These are phyloP conservation scores for Macrotis lagotis DNA, from an alignment of 2,113 vertebrate genomes.

Conservation along the genomic window DNA sequence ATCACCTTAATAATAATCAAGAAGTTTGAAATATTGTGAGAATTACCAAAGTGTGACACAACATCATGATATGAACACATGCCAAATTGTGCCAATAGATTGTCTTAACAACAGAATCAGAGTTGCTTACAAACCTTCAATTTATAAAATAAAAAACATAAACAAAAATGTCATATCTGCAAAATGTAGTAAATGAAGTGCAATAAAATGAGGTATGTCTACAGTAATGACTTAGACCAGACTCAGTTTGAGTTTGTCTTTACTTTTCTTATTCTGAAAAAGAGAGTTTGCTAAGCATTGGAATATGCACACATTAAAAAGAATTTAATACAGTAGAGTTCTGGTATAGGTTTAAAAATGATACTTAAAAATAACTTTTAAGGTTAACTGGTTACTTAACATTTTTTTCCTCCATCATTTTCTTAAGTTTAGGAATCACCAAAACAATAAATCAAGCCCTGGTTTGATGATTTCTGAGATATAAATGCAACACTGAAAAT, in stretches of 20 bases:
- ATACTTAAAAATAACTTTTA: neutral
- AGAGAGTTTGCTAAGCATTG: neutral
- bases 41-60: neutral
- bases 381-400: neutral
- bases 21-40: neutral
- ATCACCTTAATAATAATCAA: neutral
- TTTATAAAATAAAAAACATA: neutral
- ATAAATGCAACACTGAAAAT: neutral
- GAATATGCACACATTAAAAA: neutral
- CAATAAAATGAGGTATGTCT: neutral
- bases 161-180: neutral
- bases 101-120: neutral
- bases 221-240: neutral
- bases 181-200: neutral
- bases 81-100: neutral
- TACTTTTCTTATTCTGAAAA: neutral
- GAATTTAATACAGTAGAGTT: neutral
- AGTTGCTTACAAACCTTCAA: neutral
- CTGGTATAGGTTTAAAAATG: neutral
- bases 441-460: neutral
- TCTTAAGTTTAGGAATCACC: neutral
- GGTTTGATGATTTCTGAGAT: neutral
- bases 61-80: neutral
- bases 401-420: neutral
- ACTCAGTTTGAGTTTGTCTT: neutral